Evolutionary conservation across 2,113 vertebrate genomes (phyloP).

Genomic region (Crotalus horridus): DNA sequence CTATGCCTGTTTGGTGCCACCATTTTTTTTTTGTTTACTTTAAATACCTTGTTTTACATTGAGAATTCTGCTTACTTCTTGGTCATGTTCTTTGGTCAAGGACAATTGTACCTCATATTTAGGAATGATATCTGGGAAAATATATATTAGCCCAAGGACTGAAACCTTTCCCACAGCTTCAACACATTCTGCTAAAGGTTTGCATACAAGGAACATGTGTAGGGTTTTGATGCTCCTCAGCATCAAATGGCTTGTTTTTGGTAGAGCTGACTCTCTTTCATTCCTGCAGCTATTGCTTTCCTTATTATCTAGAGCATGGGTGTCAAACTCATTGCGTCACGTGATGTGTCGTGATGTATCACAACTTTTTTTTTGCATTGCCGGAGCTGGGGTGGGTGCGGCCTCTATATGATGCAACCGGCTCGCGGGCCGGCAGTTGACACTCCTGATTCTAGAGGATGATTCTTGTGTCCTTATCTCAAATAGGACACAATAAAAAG

Average conservation of each 20-base stretch:
- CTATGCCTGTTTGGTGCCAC: not conserved
- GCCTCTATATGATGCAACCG: too few relatives aligned
- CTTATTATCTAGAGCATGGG: not conserved
- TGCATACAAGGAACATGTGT: not conserved
- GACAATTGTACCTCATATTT: not conserved
- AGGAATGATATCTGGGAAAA: not conserved
- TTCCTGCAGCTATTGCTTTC: not conserved
- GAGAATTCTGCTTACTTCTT: not conserved
- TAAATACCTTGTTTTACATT: too few relatives aligned
- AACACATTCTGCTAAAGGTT: not conserved
- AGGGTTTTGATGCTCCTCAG: not conserved
- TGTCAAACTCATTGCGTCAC: too few relatives aligned
- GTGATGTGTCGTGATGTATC: too few relatives aligned
- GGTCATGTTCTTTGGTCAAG: not conserved
- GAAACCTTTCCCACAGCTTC: not conserved
- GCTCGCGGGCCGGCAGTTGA: too few relatives aligned
- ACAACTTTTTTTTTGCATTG: too few relatives aligned
- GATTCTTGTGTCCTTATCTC: not conserved
- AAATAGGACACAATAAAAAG: not conserved
- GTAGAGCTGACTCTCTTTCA: not conserved
- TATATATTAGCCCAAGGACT: not conserved
- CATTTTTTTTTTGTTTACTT: not conserved
- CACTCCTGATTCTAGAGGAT: not conserved
- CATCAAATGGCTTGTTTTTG: not conserved
- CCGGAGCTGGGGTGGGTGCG: too few relatives aligned